Conservation (phyloP, 2,888 invertebrate genomes). For the Sphaerophoria rueppellii region DNA sequence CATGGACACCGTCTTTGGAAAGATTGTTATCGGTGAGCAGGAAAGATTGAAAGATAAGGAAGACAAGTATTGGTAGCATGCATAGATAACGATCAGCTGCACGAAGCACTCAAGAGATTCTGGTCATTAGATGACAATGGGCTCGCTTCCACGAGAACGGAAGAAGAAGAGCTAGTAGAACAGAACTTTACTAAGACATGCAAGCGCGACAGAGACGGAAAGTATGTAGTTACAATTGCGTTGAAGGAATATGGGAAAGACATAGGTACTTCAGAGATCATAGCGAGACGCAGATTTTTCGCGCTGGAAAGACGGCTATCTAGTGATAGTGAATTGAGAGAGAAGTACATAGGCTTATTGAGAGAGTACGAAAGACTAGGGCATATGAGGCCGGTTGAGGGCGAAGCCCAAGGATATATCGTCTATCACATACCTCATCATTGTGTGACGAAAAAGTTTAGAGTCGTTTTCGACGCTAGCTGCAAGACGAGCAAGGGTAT, state of each 20-base stretch:
- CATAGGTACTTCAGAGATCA: conserved; percentile 7
- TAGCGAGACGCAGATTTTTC: background rate
- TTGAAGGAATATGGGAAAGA: background rate
- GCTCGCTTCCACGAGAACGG: background rate
- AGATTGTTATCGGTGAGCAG: background rate
- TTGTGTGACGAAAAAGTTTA: conserved; percentile 44
- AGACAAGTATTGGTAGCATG: background rate
- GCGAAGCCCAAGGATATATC: background rate
- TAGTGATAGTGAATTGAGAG: background rate
- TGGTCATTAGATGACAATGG: background rate
- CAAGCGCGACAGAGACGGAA: background rate
- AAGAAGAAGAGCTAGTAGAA: conserved; percentile 21
- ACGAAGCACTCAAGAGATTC: background rate
- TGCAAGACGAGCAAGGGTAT: conserved; percentile 6
- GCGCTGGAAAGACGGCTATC: background rate
- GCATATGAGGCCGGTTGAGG: background rate
- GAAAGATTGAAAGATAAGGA: background rate
- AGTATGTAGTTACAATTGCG: background rate
- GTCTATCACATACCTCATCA: conserved; percentile 13
- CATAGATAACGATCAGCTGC: background rate
- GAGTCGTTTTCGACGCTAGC: conserved; percentile 42
- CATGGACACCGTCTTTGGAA: background rate
- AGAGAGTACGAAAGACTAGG: conserved; percentile 6
- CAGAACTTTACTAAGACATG: conserved; percentile 14
- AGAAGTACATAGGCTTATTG: conserved; percentile 13